phyloP scores from a whole-genome alignment of 2,888 invertebrate genomes.

The Pristionchus entomophagus region DNA sequence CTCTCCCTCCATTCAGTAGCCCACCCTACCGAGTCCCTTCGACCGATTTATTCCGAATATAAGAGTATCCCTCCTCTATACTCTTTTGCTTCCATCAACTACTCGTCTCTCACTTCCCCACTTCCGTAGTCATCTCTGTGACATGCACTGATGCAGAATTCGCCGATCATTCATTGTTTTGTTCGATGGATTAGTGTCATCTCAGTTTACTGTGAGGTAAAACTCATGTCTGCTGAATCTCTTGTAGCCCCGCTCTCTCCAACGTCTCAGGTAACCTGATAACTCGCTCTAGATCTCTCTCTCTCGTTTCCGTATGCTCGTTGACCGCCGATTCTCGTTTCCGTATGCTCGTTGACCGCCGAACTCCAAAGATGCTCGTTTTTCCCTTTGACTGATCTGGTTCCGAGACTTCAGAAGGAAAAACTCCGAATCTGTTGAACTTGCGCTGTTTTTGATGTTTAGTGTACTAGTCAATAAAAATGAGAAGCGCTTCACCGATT shows the following conservation, averaged over 20 bases:
- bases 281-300: neutral
- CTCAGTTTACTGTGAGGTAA: neutral
- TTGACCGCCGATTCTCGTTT: neutral
- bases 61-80: neutral
- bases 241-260: neutral
- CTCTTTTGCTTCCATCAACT: neutral
- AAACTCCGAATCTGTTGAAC: no score
- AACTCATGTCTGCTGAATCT: neutral
- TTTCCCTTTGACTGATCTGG: no score
- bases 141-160: slow-evolving; percentile 10
- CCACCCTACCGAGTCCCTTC: no score
- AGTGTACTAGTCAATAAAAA: no score
- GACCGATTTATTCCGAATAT: slow-evolving; percentile 24
- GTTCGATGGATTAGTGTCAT: neutral
- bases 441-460: no score
- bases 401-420: no score
- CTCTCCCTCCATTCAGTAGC: slow-evolving; percentile 19
- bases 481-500: no score
- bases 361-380: no score
- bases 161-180: neutral
- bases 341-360: neutral
- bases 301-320: neutral
- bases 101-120: neutral
- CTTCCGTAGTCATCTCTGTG: slow-evolving; percentile 24
- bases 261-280: slow-evolving; percentile 12